Base-by-base conservation (phyloP, 2,888 invertebrate species). In the Polymixis flavicincta region DNA sequence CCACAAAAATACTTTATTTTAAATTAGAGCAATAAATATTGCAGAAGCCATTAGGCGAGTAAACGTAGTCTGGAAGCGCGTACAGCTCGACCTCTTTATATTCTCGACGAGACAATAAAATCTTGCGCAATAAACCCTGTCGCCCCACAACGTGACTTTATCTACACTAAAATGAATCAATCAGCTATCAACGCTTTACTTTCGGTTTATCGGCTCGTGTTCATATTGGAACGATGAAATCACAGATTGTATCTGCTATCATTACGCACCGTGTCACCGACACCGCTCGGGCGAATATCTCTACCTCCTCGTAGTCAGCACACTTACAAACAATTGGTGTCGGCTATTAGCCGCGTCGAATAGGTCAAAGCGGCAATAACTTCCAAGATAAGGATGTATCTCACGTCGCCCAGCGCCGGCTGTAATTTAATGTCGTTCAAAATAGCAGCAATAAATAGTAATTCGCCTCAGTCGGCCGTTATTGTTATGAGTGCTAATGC, bases 91-190 rank as follows among this genome's bases (percentile, higher is more conserved):
- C 86, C 90, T 91, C 89, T 90, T 89, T 90, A 90, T 92, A 86
- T 86, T 84, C 82, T 85, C 88, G 86, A 82, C 85, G 88, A 91
- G 91, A 93, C 93, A 94, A 93, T 94, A 94, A 94, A 94, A 92
- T 89, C 90, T 88, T 84, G 80, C 80, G 89, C 90, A 87, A 89
- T 94, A 94, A 94, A 93, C 85, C 85, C 82, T 84, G 89, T 89
- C 89, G 88, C 82, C 88, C 87, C 82, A 73, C 86, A 87, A 89
- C 90, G 92, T 89, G 92, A 90, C 91, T 93, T 92, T 93, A 93
- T 93, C 92, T 90, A 85, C 89, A 90, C 88, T 90, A 90, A 92
- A 93, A 94, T 94, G 92, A 94, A 94, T 94, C 94, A 94, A 93
- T 94, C 94, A 92, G 84, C 90, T 89, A 92, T 92, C 92, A 93